A percentile compares a stretch with the other conserved stretches of the same genome.
Evolutionary conservation across 1,140 invertebrate genomes (phyloP).

Genomic region (Aporrectodea caliginosa): DNA sequence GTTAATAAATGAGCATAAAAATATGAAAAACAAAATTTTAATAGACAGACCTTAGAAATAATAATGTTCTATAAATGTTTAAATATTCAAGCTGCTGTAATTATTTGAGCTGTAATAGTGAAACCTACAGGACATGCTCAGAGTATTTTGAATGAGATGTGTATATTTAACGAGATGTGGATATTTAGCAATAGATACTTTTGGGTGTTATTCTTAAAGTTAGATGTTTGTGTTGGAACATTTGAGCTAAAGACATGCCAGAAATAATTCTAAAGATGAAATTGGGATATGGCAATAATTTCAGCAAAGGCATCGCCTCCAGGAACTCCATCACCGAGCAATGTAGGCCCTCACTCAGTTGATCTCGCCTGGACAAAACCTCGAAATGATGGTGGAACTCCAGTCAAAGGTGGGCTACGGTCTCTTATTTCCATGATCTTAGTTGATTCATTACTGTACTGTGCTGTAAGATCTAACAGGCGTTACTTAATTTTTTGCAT

Average conservation of each 20-base stretch:
- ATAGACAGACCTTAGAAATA: too few relatives aligned
- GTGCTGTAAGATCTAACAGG: not conserved
- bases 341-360: conserved; percentile 73
- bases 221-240: not conserved
- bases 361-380: conserved; percentile 85
- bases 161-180: not conserved
- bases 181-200: not conserved
- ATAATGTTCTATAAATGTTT: too few relatives aligned
- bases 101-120: too few relatives aligned
- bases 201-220: not conserved
- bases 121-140: not conserved
- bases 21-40: too few relatives aligned
- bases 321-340: conserved; percentile 70
- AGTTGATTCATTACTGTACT: not conserved
- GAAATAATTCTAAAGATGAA: too few relatives aligned
- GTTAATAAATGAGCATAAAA: too few relatives aligned
- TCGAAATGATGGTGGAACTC: conserved; percentile 86
- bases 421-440: not conserved
- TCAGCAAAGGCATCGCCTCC: conserved; percentile 60
- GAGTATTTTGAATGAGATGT: not conserved
- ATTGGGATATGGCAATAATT: conserved; percentile 25
- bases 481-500: not conserved
- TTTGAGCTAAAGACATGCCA: too few relatives aligned
- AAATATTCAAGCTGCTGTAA: too few relatives aligned
- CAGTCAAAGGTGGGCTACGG: conserved; percentile 64